Evolutionary conservation across 1,140 invertebrate species (phyloP).

Genomic region (Drosophila bocqueti): DNA sequence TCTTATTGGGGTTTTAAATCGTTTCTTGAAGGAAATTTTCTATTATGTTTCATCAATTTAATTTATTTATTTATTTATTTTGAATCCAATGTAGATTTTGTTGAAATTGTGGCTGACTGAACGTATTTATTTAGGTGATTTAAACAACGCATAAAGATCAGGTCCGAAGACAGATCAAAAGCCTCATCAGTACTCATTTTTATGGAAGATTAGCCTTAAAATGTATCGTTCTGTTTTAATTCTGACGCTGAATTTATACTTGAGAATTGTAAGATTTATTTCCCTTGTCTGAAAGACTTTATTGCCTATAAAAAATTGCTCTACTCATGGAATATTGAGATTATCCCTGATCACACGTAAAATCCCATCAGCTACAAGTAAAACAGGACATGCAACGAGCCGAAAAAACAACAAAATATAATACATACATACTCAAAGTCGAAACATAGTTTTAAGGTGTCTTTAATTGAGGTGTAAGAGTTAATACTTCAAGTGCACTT

Average conservation of each 20-base stretch:
- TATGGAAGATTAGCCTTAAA: neutral
- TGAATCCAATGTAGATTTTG: too few relatives aligned
- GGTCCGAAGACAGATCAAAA: too few relatives aligned
- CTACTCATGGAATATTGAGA: neutral
- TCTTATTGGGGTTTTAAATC: too few relatives aligned
- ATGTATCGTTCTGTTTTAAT: neutral
- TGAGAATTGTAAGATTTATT: neutral
- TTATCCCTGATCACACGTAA: neutral
- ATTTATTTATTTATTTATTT: too few relatives aligned
- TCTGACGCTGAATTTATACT: neutral
- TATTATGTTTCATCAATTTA: neutral
- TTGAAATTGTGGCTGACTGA: too few relatives aligned
- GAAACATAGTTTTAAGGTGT: constrained; percentile 21
- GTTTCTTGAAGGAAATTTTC: neutral
- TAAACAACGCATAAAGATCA: too few relatives aligned
- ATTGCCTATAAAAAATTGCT: neutral
- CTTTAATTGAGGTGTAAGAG: constrained; percentile 33
- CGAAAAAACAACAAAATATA: constrained; percentile 11
- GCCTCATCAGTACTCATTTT: too few relatives aligned
- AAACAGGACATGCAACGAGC: constrained; percentile 48
- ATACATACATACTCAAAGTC: constrained; percentile 15
- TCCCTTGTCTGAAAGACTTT: neutral
- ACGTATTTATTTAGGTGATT: too few relatives aligned
- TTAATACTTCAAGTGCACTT: constrained; percentile 53
- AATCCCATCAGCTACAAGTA: constrained; percentile 38